phyloP scores from a whole-genome alignment of 2,797 vertebrate species.

The Eulemur albifrons region DNA sequence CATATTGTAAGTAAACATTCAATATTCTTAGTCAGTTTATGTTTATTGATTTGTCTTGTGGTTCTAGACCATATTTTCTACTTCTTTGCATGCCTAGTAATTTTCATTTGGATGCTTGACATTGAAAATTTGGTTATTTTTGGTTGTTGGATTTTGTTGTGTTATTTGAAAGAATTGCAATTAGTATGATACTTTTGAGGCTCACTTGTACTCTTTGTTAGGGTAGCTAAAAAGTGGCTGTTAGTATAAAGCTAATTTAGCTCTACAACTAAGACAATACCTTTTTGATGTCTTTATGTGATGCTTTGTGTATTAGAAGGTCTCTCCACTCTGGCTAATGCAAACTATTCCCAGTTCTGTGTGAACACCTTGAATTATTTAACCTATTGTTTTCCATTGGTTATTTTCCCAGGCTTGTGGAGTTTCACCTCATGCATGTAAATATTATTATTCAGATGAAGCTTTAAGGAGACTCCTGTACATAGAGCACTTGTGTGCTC shows the following conservation, averaged over 20 bases:
- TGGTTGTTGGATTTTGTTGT: background rate
- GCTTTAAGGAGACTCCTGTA: background rate
- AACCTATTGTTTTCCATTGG: background rate
- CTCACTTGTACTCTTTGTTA: background rate
- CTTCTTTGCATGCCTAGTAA: background rate
- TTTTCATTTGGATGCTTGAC: conserved; percentile 3
- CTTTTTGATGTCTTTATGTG: background rate
- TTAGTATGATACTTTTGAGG: background rate
- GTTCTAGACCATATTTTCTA: background rate
- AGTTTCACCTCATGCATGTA: background rate
- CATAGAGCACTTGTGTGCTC: background rate
- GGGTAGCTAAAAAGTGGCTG: background rate
- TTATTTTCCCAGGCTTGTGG: background rate
- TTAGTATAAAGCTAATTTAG: background rate
- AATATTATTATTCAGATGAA: background rate
- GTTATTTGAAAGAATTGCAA: background rate
- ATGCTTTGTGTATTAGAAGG: background rate
- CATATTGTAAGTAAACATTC: background rate
- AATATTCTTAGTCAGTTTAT: background rate
- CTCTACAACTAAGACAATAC: background rate
- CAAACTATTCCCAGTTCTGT: background rate
- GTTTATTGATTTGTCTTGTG: background rate
- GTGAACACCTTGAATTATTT: background rate
- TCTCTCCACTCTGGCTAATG: background rate
- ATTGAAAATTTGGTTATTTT: background rate